Evolutionary conservation across 1,140 invertebrate genomes (phyloP).

Genomic region (Caerostris darwini): DNA sequence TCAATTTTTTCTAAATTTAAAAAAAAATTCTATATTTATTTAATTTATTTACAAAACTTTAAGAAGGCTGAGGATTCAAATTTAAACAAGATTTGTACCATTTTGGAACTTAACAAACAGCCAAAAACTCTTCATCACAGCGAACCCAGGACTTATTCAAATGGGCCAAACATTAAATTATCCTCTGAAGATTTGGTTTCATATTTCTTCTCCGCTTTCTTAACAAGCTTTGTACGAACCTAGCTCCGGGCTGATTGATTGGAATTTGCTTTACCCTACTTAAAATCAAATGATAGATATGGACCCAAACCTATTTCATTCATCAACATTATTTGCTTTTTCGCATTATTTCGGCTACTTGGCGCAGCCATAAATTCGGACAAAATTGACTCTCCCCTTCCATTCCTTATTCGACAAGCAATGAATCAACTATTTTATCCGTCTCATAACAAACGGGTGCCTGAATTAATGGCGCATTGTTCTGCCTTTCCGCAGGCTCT

Average conservation of each 20-base stretch:
- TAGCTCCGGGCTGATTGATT: background rate
- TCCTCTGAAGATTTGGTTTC: background rate
- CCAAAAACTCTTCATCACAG: too few relatives aligned
- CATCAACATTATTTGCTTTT: conserved; percentile 60
- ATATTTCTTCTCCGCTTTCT: background rate
- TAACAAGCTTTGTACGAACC: background rate
- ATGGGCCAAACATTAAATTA: background rate
- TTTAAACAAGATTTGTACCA: too few relatives aligned
- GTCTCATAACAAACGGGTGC: conserved; percentile 25
- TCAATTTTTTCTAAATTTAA: too few relatives aligned
- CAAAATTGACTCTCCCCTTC: conserved; percentile 43
- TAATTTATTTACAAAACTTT: too few relatives aligned
- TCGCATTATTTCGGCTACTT: conserved; percentile 17
- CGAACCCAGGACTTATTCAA: background rate
- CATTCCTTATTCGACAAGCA: conserved; percentile 6
- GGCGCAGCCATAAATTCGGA: conserved; percentile 49
- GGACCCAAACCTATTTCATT: conserved; percentile 24
- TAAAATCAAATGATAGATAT: conserved; percentile 45
- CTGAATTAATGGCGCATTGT: conserved; percentile 73
- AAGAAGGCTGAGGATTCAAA: too few relatives aligned
- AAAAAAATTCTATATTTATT: too few relatives aligned
- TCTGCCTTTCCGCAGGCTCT: conserved; percentile 4
- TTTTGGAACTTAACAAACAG: too few relatives aligned
- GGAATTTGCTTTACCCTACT: background rate
- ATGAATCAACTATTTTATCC: conserved; percentile 65